Base-by-base conservation (phyloP, 2,797 vertebrate genomes). In the Sternarchorhynchus goeldii region DNA sequence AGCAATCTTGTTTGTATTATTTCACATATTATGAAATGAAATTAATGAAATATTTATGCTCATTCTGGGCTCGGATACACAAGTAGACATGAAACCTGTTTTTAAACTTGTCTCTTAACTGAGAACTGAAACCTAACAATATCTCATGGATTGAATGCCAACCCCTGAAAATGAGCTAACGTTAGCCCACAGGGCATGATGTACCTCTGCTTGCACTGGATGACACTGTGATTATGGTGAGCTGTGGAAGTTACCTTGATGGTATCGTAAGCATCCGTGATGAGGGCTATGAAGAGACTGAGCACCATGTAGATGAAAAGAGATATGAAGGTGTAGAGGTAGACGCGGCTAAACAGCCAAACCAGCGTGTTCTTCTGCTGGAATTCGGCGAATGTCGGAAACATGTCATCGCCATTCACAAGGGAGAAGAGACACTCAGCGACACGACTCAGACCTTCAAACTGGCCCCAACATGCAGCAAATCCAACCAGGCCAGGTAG, bases 251-350 rank as follows among this genome's bases (percentile, higher is more conserved):
- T 50, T 93, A 98, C 97, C 95, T 99, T 99, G 87, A 99, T 96
- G 72, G 96, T 99, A 81, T 99, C 96, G 0, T 98, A 99, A 67
- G 97, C 92, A 16, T 98, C 97, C 0, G 96, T 99, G 89, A 99
- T 99, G 79, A 99, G 94, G 5, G 97, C 97, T 57, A 99, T 99
- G 85, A 99, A 99, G 77, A 99, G 96, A 53, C 96, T 98, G 85
- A 99, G 95, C 85, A 99, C 94, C 97, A 99, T 98, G 86, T 99
- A 99, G 87, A 98, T 98, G 80, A 99, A 99, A 25, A 99, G 92
- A 7, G 96, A 96, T 85, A 99, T 99, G 90, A 99, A 99, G 86
- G 96, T 96, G 88, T 98, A 99, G 39, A 99, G 92, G 84, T 99
- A 99, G 0, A 93, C 86, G 0, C 96, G 92, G 80, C 97, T 99